Evolutionary conservation across 1,140 invertebrate genomes (phyloP), one percentile per base, ranked within the genome.

Genomic region (Drosophila tsacasi): DNA sequence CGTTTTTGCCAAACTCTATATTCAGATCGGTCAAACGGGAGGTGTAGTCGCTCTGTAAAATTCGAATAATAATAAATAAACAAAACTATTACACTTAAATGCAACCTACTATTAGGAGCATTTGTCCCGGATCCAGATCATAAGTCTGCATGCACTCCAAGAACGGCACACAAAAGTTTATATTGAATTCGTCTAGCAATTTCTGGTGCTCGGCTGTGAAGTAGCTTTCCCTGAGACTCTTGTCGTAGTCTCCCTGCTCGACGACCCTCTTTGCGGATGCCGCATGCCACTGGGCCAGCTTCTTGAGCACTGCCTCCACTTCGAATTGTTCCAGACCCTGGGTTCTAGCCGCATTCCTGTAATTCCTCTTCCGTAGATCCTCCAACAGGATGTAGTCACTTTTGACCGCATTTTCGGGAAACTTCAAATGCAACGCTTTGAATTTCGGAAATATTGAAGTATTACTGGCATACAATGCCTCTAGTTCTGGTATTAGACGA

Each of bases 201-300:
- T 81, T 85, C n/a, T 54, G 55, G 15, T 75, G 50, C 35, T 90
- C 85, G 17, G 52, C 47, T 2, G 69, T 72, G 15, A 90, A 82
- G 49, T 91, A 90, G 25, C 87, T 79, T n/a, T 81, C 65, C 5
- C 72, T 60, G 10, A 87, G 75, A 3, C 39, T 30, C 25, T 81
- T 63, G 2, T 82, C 78, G 19, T 91, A 85, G 17, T 73, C 71
- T 5, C 87, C 87, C 23, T 66, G 6, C 8, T 79, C 67, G 1
- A 47, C 40, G 0, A 91, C 82, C 17, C 87, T 46, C 8, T 78
- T 67, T 4, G 89, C 83, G 0, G 93, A 93, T 1, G 85, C 76
- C 0, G 94, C 94, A 76, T 95, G 95, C 79, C 95, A 95, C 23
- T 94, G 93, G 0, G 94, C 95, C 37, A 95, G 71, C n/a, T 93